These are phyloP conservation scores for Sarcophaga variegata DNA, from an alignment of 2,888 invertebrate species.

Conservation along the genomic window DNA sequence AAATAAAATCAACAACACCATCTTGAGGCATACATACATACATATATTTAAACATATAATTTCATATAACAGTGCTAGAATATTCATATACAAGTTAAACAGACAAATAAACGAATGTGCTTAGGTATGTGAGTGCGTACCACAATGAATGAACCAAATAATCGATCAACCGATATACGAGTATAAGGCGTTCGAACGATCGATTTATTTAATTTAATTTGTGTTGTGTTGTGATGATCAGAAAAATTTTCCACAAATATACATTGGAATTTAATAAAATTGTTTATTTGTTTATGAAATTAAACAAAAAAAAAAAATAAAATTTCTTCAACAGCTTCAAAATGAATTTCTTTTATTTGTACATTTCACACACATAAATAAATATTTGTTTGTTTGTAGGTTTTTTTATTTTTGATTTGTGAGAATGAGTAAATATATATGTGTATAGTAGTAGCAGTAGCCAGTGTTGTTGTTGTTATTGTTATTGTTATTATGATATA, in stretches of 20 bases:
- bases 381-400: background rate
- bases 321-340: background rate
- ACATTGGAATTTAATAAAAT: background rate
- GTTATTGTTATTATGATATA: background rate
- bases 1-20: background rate
- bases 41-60: background rate
- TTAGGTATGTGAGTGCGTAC: background rate
- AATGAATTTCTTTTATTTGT: background rate
- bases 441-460: no score
- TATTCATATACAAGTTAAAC: background rate
- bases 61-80: background rate
- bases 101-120: background rate
- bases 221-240: background rate
- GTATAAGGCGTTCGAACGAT: no score
- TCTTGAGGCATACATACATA: background rate
- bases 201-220: no score
- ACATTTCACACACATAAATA: conserved; percentile 12
- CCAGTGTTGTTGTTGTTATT: background rate
- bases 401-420: background rate
- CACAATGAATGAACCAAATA: background rate
- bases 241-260: conserved; percentile 34
- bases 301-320: background rate
- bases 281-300: conserved; percentile 38
- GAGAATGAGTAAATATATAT: background rate
- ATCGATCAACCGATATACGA: background rate